Percentiles rank a stretch among this genome's conserved stretches.
These are phyloP conservation scores for Zosterops japonicus DNA, from an alignment of 2,113 vertebrate species.

Conservation along the genomic window DNA sequence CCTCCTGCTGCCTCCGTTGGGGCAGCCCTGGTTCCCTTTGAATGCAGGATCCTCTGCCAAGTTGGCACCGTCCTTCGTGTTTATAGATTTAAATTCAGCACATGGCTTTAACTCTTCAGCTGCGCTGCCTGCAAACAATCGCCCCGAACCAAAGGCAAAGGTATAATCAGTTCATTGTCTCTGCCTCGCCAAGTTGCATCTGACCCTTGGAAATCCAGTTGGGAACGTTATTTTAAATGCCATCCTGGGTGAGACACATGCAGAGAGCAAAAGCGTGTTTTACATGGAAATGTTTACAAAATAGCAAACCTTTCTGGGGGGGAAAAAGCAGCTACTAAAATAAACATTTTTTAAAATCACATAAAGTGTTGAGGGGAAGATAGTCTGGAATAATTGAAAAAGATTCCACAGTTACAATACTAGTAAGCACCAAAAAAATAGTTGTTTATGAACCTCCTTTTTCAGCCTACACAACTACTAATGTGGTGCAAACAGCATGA, in stretches of 20 bases:
- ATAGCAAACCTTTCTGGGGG: background rate
- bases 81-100: constrained; percentile 71
- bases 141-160: constrained; percentile 35
- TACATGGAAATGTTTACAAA: constrained; percentile 24
- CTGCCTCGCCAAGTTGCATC: constrained; percentile 10
- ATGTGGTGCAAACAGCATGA: background rate
- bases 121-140: constrained; percentile 63
- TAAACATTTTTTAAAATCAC: background rate
- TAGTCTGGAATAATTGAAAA: background rate
- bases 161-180: constrained; percentile 65
- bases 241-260: background rate
- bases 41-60: constrained; percentile 49
- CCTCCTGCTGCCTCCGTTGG: constrained; percentile 34
- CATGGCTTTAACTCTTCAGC: constrained; percentile 72
- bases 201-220: background rate
- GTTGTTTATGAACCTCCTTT: background rate
- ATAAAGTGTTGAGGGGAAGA: background rate
- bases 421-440: background rate
- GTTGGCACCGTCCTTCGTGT: constrained; percentile 62
- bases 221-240: background rate
- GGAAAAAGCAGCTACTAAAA: background rate
- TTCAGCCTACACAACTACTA: background rate
- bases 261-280: background rate
- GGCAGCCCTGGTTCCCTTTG: constrained; percentile 27
- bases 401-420: background rate